Conservation (phyloP, 2,113 vertebrate species). For the Lamprologus callipterus region DNA sequence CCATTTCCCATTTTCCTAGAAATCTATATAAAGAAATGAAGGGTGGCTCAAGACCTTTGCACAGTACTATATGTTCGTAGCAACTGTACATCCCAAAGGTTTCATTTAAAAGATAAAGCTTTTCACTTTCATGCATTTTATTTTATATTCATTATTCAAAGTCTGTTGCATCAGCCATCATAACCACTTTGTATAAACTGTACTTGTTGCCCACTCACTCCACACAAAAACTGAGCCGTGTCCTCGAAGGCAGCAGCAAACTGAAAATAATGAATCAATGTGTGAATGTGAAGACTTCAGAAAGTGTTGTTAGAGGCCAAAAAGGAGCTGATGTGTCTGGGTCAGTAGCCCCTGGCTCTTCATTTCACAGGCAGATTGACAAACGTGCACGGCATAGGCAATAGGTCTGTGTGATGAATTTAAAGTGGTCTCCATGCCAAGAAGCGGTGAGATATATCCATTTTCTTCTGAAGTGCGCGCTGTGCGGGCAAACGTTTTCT, state of each 20-base stretch:
- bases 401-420: conserved; percentile 26
- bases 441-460: background rate
- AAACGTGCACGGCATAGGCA: conserved; percentile 26
- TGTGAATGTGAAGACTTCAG: conserved; percentile 30
- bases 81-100: background rate
- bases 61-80: background rate
- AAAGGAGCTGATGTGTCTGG: conserved; percentile 44
- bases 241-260: background rate
- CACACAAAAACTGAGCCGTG: background rate
- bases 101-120: background rate
- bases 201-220: conserved; percentile 10
- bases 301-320: conserved; percentile 34
- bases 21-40: background rate
- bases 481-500: background rate
- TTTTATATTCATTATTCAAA: background rate
- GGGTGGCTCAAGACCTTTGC: background rate
- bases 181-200: background rate
- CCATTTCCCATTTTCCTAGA: background rate
- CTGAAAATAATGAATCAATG: conserved; percentile 36
- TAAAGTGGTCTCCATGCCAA: conserved; percentile 10
- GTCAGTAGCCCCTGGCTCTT: conserved; percentile 51
- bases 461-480: background rate
- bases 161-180: background rate
- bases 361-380: conserved; percentile 52
- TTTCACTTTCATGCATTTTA: background rate